Evolutionary conservation across 2,888 invertebrate species (phyloP), one percentile per base, ranked within the genome.

Genomic region (Lasioglossum villosulum): DNA sequence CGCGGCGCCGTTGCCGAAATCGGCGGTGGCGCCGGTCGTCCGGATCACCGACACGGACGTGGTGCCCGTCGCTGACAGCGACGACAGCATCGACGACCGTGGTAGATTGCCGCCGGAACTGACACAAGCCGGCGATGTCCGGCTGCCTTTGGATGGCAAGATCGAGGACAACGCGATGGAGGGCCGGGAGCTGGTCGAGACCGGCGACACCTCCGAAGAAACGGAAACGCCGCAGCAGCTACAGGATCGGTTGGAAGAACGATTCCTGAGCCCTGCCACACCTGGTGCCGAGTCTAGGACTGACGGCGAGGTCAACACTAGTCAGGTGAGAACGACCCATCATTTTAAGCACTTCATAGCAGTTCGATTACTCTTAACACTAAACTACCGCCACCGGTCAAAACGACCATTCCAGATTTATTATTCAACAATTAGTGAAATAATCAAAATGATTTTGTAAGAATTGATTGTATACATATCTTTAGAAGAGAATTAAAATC

Each of bases 191-290:
- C 92, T 95, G 8, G 92, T 92, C 14, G 93, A 93, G 66, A 90
- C 91, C 87, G 89, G 93, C 48, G 93, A 92, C 84, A 95, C 96
- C 0, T 96, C 96, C 66, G 93, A 93, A 80, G 94, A 95, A 56
- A 91, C 92, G 87, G 92, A 93, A 73, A 93, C 94, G 73, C 96
- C 96, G 8, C 96, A 96, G 93, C 96, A 96, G 87, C 94, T 97
- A 74, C 97, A 97, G 94, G 96, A 96, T 90, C 96, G 97, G 87
- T 96, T 97, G 78, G 97, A 97, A 94, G 96, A 96, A 75, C 95
- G 96, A 59, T 97, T 96, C 92, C 96, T 97, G 90, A 96, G 95
- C 87, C 96, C 96, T 75, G 96, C 96, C 23, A 91, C 92, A 8
- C 92, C 92, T 14, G 80, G 88, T 75, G 88, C 90, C 79, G 93